These are phyloP conservation scores for Andrena hattorfiana DNA, from an alignment of 2,888 invertebrate genomes.

Conservation along the genomic window DNA sequence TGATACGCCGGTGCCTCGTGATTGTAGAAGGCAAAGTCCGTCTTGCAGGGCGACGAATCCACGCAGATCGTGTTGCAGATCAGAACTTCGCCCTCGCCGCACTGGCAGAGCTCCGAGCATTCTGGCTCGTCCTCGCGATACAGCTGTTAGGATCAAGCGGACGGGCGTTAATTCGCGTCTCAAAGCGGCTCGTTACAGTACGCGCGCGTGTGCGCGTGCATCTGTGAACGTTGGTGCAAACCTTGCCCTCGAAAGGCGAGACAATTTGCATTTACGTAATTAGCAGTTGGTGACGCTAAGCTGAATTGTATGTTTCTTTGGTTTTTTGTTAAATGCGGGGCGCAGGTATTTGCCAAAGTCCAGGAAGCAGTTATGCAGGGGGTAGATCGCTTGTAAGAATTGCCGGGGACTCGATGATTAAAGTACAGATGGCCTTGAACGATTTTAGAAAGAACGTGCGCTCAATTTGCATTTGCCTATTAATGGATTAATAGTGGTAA, in stretches of 20 bases:
- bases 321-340: background rate
- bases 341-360: background rate
- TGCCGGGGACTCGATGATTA: background rate
- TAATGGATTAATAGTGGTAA: background rate
- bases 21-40: slow-evolving; percentile 95
- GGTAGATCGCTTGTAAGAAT: background rate
- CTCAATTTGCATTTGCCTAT: background rate
- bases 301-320: background rate
- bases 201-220: background rate
- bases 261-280: background rate
- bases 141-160: slow-evolving; percentile 86
- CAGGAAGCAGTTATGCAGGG: background rate
- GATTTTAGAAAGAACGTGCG: background rate
- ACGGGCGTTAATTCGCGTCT: background rate
- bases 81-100: slow-evolving; percentile 91
- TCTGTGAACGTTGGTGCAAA: background rate
- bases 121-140: slow-evolving; percentile 94
- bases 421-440: too few species aligned
- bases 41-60: slow-evolving; percentile 94
- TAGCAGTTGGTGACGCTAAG: background rate
- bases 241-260: background rate
- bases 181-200: background rate
- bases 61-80: slow-evolving; percentile 96
- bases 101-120: slow-evolving; percentile 96
- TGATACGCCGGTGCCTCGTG: slow-evolving; percentile 96